Conservation (phyloP, 2,797 vertebrate genomes). For the Notamacropus eugenii region DNA sequence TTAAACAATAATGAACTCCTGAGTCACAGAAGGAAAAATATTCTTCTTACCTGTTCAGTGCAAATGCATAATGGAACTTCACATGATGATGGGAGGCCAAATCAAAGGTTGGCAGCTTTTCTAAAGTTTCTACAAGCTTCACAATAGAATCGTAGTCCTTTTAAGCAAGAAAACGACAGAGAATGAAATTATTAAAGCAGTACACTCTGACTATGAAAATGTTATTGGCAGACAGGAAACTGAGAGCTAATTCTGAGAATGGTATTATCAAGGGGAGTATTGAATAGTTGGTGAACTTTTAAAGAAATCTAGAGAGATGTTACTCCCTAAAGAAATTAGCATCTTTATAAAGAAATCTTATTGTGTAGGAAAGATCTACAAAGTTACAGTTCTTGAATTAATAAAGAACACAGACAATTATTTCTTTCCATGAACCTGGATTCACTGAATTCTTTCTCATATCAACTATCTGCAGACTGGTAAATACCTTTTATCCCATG, state of each 20-base stretch:
- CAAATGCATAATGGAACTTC: slow-evolving; percentile 98
- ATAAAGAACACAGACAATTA: background rate
- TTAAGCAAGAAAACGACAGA: slow-evolving; percentile 71
- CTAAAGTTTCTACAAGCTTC: slow-evolving; percentile 96
- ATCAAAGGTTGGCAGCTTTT: slow-evolving; percentile 98
- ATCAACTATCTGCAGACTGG: slow-evolving; percentile 11
- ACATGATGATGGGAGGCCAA: slow-evolving; percentile 94
- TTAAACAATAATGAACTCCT: slow-evolving; percentile 16
- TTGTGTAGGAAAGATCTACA: slow-evolving; percentile 17
- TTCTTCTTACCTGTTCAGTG: slow-evolving; percentile 93
- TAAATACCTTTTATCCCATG: slow-evolving; percentile 12
- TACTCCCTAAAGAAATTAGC: background rate
- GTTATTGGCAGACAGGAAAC: slow-evolving; percentile 47
- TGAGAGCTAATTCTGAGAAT: slow-evolving; percentile 29
- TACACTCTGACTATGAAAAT: slow-evolving; percentile 32
- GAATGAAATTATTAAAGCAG: slow-evolving; percentile 61
- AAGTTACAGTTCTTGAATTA: background rate
- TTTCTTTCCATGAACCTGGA: slow-evolving; percentile 20
- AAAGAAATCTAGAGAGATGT: slow-evolving; percentile 32
- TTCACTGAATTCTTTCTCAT: background rate
- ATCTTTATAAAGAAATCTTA: slow-evolving; percentile 8
- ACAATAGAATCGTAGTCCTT: slow-evolving; percentile 98
- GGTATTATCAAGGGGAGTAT: slow-evolving; percentile 8
- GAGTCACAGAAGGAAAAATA: background rate
- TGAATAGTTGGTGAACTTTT: background rate